Conservation (phyloP, 2,797 vertebrate species). For the Hoplostethus atlanticus region DNA sequence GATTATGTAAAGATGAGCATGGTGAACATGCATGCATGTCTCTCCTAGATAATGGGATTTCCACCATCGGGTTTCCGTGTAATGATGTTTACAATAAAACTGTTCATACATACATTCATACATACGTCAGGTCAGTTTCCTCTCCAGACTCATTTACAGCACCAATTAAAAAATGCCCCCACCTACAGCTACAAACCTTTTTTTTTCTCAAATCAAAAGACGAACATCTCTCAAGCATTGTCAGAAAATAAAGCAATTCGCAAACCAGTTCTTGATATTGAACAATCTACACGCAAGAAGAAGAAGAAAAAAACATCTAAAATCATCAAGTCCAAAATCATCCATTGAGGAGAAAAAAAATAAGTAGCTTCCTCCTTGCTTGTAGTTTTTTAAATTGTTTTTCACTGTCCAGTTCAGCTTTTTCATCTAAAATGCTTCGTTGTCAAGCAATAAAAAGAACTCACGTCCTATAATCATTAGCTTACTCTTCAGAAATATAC, state of each 20-base stretch:
- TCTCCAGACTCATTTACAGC: slow-evolving; percentile 87
- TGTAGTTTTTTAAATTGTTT: slow-evolving; percentile 63
- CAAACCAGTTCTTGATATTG: slow-evolving; percentile 92
- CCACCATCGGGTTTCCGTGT: slow-evolving; percentile 97
- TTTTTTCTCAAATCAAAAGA: slow-evolving; percentile 86
- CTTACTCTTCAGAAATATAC: slow-evolving; percentile 98
- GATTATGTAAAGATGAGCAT: slow-evolving; percentile 76
- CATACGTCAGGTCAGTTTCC: slow-evolving; percentile 92
- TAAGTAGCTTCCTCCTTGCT: slow-evolving; percentile 83
- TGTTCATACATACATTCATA: slow-evolving; percentile 90
- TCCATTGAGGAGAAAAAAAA: slow-evolving; percentile 77
- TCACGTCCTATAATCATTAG: slow-evolving; percentile 88
- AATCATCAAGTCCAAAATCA: slow-evolving; percentile 69
- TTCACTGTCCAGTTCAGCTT: slow-evolving; percentile 87
- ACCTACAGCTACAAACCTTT: slow-evolving; percentile 87
- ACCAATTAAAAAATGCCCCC: slow-evolving; percentile 90
- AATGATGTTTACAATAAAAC: slow-evolving; percentile 94
- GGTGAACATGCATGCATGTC: slow-evolving; percentile 71
- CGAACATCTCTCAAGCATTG: slow-evolving; percentile 91
- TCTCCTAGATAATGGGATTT: slow-evolving; percentile 86
- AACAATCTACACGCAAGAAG: slow-evolving; percentile 91
- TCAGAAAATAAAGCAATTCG: slow-evolving; percentile 95
- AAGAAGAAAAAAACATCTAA: slow-evolving; percentile 60
- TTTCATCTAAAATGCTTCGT: slow-evolving; percentile 91
- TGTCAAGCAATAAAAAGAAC: slow-evolving; percentile 94